These are phyloP conservation scores for Dromaius novaehollandiae DNA, from an alignment of 2,113 vertebrate genomes.

Conservation along the genomic window DNA sequence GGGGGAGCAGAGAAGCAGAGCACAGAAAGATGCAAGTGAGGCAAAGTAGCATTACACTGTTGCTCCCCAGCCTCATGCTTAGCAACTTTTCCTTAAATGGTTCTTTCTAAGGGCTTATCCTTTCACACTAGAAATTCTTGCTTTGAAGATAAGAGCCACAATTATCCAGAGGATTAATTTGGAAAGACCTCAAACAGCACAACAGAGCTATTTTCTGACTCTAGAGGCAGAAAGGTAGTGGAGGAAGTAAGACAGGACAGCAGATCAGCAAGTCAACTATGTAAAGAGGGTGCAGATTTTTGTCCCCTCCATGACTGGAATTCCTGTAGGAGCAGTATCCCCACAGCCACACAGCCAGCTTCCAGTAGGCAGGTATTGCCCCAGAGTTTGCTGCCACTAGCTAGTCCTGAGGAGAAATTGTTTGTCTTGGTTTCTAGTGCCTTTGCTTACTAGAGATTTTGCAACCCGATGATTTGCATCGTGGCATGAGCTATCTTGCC, in stretches of 20 bases:
- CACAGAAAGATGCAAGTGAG: neutral
- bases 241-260: neutral
- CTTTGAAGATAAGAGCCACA: neutral
- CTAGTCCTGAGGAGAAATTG: neutral
- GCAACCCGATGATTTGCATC: neutral
- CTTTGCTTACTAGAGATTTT: neutral
- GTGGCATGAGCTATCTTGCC: neutral
- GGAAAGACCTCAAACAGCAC: neutral
- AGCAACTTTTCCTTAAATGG: neutral
- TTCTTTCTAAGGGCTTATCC: neutral
- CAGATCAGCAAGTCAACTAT: neutral
- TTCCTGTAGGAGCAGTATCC: neutral
- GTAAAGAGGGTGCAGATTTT: neutral
- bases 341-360: neutral
- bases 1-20: neutral
- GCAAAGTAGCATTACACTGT: neutral
- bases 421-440: accelerated
- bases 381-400: neutral
- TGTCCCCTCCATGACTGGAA: accelerated
- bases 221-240: neutral
- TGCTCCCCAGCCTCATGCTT: neutral
- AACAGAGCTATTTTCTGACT: neutral
- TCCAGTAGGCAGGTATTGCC: neutral
- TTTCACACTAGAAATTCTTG: neutral
- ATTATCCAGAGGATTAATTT: neutral